Conservation (phyloP, 1,140 invertebrate genomes). For the Sitobion miscanthi region DNA sequence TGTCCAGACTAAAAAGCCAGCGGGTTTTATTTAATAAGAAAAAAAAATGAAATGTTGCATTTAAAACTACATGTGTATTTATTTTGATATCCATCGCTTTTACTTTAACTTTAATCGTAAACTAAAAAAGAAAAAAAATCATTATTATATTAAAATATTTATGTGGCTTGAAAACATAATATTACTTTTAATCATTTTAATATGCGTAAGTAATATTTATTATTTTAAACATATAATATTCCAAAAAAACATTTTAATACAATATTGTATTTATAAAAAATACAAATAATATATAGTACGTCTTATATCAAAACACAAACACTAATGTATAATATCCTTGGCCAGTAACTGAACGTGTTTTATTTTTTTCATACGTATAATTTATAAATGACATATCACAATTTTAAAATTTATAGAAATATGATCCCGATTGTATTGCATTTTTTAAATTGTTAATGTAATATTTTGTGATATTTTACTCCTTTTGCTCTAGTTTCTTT, state of each 20-base stretch:
- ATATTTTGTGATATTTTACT: too few relatives aligned
- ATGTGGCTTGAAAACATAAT: background rate
- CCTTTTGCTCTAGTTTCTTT: background rate
- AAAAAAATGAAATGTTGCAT: constrained; percentile 19
- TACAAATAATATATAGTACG: background rate
- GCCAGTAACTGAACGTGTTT: background rate
- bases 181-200: background rate
- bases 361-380: background rate
- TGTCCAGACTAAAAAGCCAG: background rate
- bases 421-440: background rate
- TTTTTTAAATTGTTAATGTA: too few relatives aligned
- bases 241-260: background rate
- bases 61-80: constrained; percentile 28
- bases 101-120: background rate
- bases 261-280: background rate
- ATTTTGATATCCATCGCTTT: constrained; percentile 19
- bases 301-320: background rate
- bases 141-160: background rate
- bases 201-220: background rate
- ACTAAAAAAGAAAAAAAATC: background rate
- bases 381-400: background rate
- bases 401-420: background rate
- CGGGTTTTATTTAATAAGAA: background rate
- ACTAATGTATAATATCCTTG: background rate
- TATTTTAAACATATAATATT: background rate